Percentiles rank a stretch among this genome's conserved stretches.
phyloP scores from a whole-genome alignment of 2,797 vertebrate species.

The Brachyrhaphis roseni region DNA sequence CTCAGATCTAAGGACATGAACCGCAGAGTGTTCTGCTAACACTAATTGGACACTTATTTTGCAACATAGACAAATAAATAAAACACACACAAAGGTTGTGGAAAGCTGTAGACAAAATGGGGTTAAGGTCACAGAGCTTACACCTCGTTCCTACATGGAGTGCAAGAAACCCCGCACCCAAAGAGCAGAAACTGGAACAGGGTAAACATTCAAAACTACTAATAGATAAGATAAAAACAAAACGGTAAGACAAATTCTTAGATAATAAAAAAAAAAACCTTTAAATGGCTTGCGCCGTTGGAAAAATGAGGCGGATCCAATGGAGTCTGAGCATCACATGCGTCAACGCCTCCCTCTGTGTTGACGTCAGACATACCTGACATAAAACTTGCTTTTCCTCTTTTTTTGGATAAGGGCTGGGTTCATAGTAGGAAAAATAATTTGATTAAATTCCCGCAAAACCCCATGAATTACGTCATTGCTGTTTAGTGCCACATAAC shows the following conservation, averaged over 20 bases:
- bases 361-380: not conserved
- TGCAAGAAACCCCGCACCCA: not conserved
- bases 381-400: not conserved
- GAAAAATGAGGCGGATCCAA: slow-evolving; percentile 3
- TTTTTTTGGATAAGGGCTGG: not conserved
- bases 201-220: not conserved
- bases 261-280: not conserved
- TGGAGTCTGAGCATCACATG: slow-evolving; percentile 13
- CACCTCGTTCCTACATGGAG: not conserved
- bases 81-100: not conserved
- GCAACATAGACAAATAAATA: not conserved
- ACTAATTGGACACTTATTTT: not conserved
- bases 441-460: not conserved
- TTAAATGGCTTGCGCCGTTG: not conserved
- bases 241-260: not conserved
- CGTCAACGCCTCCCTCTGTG: slow-evolving; percentile 44
- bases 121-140: not conserved
- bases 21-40: too few species aligned
- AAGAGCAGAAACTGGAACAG: not conserved
- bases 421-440: not conserved
- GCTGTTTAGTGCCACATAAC: slow-evolving; percentile 24
- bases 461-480: slow-evolving; percentile 8
- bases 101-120: not conserved
- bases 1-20: too few species aligned
- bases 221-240: not conserved